phyloP scores from a whole-genome alignment of 2,113 vertebrate genomes.

The Elachura formosa region DNA sequence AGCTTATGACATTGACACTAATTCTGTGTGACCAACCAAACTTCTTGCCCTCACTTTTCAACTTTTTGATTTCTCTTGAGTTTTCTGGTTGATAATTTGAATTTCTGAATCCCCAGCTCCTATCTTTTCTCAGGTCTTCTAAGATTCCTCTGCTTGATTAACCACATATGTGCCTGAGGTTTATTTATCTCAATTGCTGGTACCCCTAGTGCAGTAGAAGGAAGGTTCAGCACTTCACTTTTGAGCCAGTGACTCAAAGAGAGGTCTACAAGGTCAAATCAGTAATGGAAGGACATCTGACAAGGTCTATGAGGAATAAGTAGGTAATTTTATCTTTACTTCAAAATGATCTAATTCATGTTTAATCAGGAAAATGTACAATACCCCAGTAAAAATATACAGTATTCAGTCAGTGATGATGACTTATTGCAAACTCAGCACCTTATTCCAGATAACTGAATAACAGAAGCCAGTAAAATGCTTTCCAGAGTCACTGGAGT shows the following conservation, averaged over 20 bases:
- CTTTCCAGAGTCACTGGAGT: background rate
- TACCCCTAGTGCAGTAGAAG: background rate
- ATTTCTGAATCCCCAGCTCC: background rate
- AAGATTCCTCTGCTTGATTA: background rate
- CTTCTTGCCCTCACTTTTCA: background rate
- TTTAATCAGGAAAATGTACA: background rate
- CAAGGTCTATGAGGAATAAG: background rate
- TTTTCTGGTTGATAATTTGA: background rate
- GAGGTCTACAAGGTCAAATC: background rate
- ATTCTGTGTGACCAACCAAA: background rate
- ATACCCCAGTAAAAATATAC: background rate
- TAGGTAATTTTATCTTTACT: background rate
- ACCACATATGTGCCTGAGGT: accelerated
- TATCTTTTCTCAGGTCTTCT: background rate
- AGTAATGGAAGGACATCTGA: background rate
- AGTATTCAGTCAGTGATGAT: background rate
- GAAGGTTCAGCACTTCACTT: background rate
- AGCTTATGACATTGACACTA: background rate
- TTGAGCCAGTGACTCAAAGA: background rate
- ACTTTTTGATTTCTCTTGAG: background rate
- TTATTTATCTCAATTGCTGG: background rate
- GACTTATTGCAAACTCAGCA: background rate
- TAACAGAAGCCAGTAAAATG: background rate
- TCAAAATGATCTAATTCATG: background rate
- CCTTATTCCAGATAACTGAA: background rate